Percentiles rank a stretch among this genome's conserved stretches.
These are phyloP conservation scores for Drosophila prolongata DNA, from an alignment of 2,888 invertebrate genomes.

Conservation along the genomic window DNA sequence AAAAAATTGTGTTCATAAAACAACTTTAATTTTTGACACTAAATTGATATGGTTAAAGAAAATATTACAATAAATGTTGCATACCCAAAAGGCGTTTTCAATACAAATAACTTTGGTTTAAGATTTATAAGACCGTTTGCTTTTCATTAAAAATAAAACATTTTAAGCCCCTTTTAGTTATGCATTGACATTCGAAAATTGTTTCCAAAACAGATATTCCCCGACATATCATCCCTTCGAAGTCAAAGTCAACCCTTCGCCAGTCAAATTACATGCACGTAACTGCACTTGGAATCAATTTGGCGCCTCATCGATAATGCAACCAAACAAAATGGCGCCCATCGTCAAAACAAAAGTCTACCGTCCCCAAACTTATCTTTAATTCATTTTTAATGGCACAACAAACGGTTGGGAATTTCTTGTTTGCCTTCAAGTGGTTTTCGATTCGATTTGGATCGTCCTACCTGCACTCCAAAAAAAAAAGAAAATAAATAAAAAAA, in stretches of 20 bases:
- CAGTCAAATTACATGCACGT: constrained; percentile 65
- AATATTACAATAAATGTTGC: background rate
- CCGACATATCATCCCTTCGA: background rate
- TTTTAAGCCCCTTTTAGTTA: background rate
- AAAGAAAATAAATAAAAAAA: background rate
- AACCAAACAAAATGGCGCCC: constrained; percentile 73
- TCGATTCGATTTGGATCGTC: constrained; percentile 8
- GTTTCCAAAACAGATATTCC: background rate
- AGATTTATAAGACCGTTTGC: no score
- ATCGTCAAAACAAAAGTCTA: constrained; percentile 51
- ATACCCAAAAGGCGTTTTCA: background rate
- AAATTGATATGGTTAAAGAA: no score
- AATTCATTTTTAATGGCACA: constrained; percentile 72
- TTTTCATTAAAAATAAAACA: no score
- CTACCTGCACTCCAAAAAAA: background rate
- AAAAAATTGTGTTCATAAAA: background rate
- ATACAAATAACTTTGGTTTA: no score
- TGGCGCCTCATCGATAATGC: constrained; percentile 76
- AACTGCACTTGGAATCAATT: constrained; percentile 76
- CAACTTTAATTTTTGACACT: no score
- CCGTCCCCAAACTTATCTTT: constrained; percentile 36
- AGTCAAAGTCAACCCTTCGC: background rate
- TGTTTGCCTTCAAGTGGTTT: constrained; percentile 72
- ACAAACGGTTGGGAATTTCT: constrained; percentile 32
- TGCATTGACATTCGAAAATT: background rate